phyloP scores from a whole-genome alignment of 2,797 vertebrate species.

The Monodelphis domestica region DNA sequence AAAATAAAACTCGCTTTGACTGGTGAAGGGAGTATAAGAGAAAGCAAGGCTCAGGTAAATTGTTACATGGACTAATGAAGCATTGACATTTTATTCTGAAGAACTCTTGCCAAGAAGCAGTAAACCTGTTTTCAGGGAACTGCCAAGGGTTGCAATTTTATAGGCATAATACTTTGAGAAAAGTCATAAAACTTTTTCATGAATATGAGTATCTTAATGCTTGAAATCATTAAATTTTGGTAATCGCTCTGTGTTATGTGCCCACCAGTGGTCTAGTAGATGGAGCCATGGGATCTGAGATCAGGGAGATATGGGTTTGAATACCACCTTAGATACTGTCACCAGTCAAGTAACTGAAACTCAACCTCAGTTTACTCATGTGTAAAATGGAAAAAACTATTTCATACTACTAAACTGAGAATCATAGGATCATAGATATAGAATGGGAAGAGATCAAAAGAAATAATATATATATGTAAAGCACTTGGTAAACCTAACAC shows the following conservation, averaged over 20 bases:
- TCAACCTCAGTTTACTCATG: slow-evolving; percentile 32
- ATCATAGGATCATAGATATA: neutral
- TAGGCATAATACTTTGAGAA: neutral
- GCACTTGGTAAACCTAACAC: neutral
- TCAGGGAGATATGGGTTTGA: neutral
- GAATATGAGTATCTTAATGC: neutral
- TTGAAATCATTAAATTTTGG: neutral
- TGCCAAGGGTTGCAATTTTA: neutral
- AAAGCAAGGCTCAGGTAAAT: neutral
- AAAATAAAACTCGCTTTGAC: neutral
- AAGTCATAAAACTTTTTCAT: neutral
- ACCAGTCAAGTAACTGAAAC: neutral
- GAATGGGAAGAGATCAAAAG: neutral
- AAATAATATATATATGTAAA: neutral
- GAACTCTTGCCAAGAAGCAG: neutral
- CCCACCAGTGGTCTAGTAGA: neutral
- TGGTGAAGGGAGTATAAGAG: neutral
- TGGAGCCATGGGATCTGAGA: neutral
- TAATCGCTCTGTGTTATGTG: neutral
- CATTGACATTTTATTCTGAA: neutral
- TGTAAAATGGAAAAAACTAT: slow-evolving; percentile 11
- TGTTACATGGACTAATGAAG: slow-evolving; percentile 5
- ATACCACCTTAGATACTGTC: neutral
- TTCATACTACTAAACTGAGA: neutral
- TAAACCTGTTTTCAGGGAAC: neutral